A percentile compares a stretch with the other conserved stretches of the same genome.
These are phyloP conservation scores for Copsychus sechellarum DNA, from an alignment of 2,113 vertebrate genomes.

Conservation along the genomic window DNA sequence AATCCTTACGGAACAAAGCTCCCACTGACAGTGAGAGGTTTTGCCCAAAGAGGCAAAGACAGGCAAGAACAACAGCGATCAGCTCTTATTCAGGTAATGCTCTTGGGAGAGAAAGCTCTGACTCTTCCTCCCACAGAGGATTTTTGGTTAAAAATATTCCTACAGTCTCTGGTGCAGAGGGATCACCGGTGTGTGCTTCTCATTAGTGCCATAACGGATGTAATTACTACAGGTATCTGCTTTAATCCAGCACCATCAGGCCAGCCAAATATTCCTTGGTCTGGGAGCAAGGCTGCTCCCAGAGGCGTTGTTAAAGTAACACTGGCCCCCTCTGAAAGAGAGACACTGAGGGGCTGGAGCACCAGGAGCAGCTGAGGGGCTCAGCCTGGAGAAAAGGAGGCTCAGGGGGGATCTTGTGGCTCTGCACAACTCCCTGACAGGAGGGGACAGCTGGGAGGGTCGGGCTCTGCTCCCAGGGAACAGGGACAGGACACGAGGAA, in stretches of 20 bases:
- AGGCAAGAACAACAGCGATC: background rate
- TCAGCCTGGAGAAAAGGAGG: background rate
- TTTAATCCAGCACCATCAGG: background rate
- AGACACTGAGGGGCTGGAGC: background rate
- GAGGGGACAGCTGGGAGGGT: fast-evolving
- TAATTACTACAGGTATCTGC: background rate
- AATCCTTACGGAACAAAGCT: background rate
- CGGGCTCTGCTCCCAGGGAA: background rate
- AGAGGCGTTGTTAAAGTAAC: fast-evolving
- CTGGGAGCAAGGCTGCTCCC: background rate
- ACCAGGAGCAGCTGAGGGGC: fast-evolving
- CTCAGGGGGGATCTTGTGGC: background rate
- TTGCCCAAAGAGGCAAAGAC: background rate
- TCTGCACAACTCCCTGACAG: background rate
- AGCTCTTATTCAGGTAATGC: background rate
- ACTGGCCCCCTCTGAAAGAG: background rate
- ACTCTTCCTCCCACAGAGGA: background rate
- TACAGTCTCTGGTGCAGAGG: background rate
- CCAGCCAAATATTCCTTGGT: background rate
- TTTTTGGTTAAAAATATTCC: background rate
- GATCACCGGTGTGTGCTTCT: background rate
- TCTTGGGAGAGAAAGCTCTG: background rate
- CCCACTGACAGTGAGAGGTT: background rate
- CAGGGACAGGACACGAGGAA: background rate
- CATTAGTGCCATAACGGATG: background rate